Conservation (phyloP, 2,888 invertebrate genomes). For the Microplitis manilae region DNA sequence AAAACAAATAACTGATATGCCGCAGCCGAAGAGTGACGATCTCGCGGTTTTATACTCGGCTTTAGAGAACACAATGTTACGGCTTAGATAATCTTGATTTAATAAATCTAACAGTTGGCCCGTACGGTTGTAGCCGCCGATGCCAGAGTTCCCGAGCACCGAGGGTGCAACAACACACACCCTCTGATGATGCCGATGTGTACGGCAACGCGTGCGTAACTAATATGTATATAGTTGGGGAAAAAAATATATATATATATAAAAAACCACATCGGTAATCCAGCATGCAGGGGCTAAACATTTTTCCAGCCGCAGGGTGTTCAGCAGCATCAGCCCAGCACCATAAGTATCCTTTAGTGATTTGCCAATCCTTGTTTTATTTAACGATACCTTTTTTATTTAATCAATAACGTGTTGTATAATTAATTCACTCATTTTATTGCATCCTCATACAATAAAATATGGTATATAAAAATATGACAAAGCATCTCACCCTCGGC, state of each 20-base stretch:
- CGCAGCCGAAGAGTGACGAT: background rate
- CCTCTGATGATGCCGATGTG: constrained; percentile 31
- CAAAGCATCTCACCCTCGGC: background rate
- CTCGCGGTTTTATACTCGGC: constrained; percentile 67
- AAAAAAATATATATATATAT: constrained; percentile 26
- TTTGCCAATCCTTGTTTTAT: constrained; percentile 5
- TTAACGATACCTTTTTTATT: background rate
- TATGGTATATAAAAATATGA: background rate
- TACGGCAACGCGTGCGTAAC: constrained; percentile 68
- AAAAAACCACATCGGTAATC: constrained; percentile 54
- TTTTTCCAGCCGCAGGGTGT: constrained; percentile 8
- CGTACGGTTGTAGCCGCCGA: constrained; percentile 36
- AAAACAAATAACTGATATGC: constrained; percentile 23
- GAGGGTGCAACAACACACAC: constrained; percentile 47
- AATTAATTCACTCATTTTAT: background rate
- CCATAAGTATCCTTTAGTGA: constrained; percentile 7
- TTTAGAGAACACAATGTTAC: constrained; percentile 67
- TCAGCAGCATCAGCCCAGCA: background rate
- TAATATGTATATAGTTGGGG: constrained; percentile 56
- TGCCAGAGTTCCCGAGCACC: constrained; percentile 6
- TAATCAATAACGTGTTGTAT: background rate
- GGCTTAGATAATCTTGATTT: constrained; percentile 72
- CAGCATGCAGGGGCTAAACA: constrained; percentile 36
- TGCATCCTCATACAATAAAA: no score
- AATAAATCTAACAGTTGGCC: constrained; percentile 72